A percentile compares a stretch with the other conserved stretches of the same genome.
Conservation (phyloP, 2,113 vertebrate species). For the Microtus montanus region DNA sequence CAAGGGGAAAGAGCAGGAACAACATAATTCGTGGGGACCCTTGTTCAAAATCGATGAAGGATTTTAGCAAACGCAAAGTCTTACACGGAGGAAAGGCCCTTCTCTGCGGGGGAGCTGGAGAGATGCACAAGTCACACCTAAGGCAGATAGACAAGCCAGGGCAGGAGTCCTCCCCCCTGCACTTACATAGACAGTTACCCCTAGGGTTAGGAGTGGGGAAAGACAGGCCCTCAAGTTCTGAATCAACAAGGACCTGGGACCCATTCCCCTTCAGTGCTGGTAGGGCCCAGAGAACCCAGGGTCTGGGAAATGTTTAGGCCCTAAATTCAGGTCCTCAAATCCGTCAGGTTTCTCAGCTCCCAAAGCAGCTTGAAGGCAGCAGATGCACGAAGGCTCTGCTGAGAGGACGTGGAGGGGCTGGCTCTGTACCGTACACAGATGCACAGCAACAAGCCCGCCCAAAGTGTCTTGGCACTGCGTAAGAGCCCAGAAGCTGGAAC, state of each 20-base stretch:
- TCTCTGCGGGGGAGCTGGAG: neutral
- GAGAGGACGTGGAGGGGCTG: neutral
- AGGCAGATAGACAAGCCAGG: neutral
- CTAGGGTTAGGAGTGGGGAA: neutral
- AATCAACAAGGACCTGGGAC: neutral
- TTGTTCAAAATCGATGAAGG: slow-evolving; percentile 20
- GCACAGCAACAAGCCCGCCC: neutral
- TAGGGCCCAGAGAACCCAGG: neutral
- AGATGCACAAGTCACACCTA: neutral
- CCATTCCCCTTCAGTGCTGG: neutral
- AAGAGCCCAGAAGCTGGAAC: neutral
- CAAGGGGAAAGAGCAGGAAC: neutral
- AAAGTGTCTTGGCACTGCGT: no score
- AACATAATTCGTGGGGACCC: no score
- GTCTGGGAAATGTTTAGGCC: neutral
- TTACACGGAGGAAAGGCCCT: neutral
- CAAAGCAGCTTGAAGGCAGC: neutral
- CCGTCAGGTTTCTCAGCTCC: neutral
- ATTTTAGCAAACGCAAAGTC: slow-evolving; percentile 9
- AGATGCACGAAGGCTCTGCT: neutral
- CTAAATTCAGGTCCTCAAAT: neutral
- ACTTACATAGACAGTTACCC: neutral
- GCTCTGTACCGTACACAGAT: neutral
- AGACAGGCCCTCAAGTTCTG: neutral
- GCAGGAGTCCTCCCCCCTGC: neutral